Percentiles rank a stretch among this genome's conserved stretches.
phyloP scores from a whole-genome alignment of 2,797 vertebrate species.

The Mastacembelus armatus region DNA sequence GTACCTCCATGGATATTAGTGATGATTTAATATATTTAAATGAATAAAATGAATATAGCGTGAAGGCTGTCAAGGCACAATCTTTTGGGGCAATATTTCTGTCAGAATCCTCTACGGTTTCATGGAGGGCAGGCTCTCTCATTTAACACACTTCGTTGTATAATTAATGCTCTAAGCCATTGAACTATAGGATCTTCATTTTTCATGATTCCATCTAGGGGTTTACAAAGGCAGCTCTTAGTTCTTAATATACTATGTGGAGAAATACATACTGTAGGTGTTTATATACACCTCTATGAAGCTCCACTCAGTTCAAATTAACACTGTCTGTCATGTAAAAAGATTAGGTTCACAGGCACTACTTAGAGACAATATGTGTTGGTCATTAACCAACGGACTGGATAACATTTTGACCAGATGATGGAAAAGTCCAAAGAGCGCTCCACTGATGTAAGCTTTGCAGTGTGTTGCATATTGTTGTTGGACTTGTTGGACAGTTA shows the following conservation, averaged over 20 bases:
- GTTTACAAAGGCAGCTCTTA: slow-evolving; percentile 37
- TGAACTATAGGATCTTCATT: slow-evolving; percentile 65
- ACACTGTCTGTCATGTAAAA: too few relatives aligned
- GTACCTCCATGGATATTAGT: slow-evolving; percentile 72
- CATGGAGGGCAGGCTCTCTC: slow-evolving; percentile 69
- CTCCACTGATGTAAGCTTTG: too few relatives aligned
- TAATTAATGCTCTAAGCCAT: slow-evolving; percentile 78
- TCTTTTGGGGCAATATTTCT: slow-evolving; percentile 74
- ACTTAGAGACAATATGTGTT: background rate
- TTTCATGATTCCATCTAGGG: slow-evolving; percentile 64
- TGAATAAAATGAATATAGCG: slow-evolving; percentile 76
- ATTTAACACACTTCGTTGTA: slow-evolving; percentile 73
- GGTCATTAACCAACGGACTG: too few relatives aligned
- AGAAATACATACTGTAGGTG: background rate
- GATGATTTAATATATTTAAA: slow-evolving; percentile 82
- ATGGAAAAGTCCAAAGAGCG: too few relatives aligned
- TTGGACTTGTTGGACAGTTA: too few relatives aligned
- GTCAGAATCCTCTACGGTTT: slow-evolving; percentile 75
- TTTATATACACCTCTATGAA: slow-evolving; percentile 6
- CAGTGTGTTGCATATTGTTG: too few relatives aligned
- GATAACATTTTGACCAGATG: too few relatives aligned
- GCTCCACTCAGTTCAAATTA: too few relatives aligned
- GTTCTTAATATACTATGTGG: slow-evolving; percentile 10
- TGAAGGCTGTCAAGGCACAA: slow-evolving; percentile 65
- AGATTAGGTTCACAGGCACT: too few relatives aligned